Evolutionary conservation across 2,113 vertebrate genomes (phyloP).

Genomic region (Hydrochoerus hydrochaeris): DNA sequence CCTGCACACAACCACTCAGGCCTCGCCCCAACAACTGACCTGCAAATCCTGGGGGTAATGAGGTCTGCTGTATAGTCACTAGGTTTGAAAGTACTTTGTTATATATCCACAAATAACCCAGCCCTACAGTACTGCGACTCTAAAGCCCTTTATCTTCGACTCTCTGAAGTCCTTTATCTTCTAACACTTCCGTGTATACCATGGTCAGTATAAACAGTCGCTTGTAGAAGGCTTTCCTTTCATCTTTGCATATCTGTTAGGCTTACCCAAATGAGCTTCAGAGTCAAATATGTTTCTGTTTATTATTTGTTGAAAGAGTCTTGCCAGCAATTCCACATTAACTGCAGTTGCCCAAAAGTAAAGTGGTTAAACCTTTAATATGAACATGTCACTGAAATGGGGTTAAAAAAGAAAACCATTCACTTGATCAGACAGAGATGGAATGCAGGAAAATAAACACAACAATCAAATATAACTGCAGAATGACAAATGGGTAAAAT

Average conservation of each 20-base stretch:
- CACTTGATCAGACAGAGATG: neutral
- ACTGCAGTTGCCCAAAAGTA: conserved; percentile 6
- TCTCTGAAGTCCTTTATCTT: conserved; percentile 22
- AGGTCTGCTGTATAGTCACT: neutral
- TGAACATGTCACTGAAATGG: neutral
- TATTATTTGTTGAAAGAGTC: conserved; percentile 42
- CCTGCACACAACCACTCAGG: neutral
- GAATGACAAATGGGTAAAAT: neutral
- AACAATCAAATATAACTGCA: conserved; percentile 30
- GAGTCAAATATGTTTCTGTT: neutral
- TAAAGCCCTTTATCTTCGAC: conserved; percentile 13
- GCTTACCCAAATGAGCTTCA: neutral
- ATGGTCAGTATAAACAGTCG: neutral
- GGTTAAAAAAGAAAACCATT: neutral
- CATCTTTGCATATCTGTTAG: conserved; percentile 2
- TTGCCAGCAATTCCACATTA: conserved; percentile 1
- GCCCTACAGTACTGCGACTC: neutral
- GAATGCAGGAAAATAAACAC: neutral
- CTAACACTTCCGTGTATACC: neutral
- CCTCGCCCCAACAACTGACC: neutral
- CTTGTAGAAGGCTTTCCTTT: conserved; percentile 21
- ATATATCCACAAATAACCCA: neutral
- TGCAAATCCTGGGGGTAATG: neutral
- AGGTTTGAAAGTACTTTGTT: neutral
- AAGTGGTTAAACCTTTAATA: conserved; percentile 5